Evolutionary conservation across 2,797 vertebrate genomes (phyloP).

Genomic region (Sphenopsis melanotis): DNA sequence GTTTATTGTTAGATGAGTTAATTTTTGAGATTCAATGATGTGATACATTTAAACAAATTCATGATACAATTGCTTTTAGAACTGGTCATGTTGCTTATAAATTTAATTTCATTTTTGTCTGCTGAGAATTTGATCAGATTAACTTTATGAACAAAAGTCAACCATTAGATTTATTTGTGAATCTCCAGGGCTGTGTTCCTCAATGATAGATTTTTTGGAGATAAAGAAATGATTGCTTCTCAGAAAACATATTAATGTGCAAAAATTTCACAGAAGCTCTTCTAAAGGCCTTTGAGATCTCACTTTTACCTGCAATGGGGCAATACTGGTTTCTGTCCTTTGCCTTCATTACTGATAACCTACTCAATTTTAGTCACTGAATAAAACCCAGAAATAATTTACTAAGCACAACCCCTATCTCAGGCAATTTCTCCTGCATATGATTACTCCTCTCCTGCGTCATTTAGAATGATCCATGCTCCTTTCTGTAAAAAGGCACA

Average conservation of each 20-base stretch:
- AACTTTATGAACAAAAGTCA: constrained; percentile 6
- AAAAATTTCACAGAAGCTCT: not conserved
- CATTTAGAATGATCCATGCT: not conserved
- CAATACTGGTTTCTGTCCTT: not conserved
- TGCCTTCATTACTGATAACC: not conserved
- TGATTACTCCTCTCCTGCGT: not conserved
- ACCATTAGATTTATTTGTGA: not conserved
- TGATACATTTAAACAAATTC: not conserved
- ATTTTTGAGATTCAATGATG: not conserved
- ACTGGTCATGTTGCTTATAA: not conserved
- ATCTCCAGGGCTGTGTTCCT: not conserved
- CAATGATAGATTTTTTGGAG: not conserved
- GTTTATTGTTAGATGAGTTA: not conserved
- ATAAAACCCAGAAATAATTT: not conserved
- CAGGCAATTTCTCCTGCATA: not conserved
- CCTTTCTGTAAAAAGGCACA: not conserved
- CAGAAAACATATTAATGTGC: not conserved
- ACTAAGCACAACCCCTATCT: not conserved
- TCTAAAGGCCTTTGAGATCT: not conserved
- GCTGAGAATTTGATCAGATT: constrained; percentile 1
- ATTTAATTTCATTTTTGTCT: not conserved
- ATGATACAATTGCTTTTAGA: not conserved
- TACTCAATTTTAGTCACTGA: not conserved
- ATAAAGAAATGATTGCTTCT: not conserved
- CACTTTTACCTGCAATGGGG: not conserved